A percentile compares a stretch with the other conserved stretches of the same genome.
Conservation (phyloP, 1,140 invertebrate genomes). For the Ephestia elutella region DNA sequence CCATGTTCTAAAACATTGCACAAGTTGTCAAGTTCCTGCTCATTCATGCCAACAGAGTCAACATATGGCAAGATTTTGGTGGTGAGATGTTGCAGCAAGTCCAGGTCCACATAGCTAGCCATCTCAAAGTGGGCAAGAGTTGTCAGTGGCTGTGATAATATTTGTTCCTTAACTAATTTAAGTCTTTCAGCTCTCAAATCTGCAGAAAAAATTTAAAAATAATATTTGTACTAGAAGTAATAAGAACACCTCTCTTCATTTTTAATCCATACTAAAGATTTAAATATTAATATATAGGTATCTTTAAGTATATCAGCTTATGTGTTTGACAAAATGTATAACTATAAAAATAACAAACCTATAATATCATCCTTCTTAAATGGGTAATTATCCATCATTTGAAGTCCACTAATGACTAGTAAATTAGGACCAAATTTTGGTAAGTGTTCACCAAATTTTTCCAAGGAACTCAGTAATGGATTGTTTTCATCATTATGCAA, state of each 20-base stretch:
- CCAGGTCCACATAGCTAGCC: constrained; percentile 87
- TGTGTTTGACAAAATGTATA: constrained; percentile 7
- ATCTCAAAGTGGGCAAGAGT: constrained; percentile 91
- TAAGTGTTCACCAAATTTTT: constrained; percentile 80
- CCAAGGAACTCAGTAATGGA: constrained; percentile 83
- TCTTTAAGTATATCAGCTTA: no score
- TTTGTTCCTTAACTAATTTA: constrained; percentile 80
- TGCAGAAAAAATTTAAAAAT: constrained; percentile 42
- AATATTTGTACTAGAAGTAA: no score
- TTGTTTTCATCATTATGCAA: constrained; percentile 90
- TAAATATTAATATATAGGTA: no score
- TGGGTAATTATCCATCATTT: constrained; percentile 94
- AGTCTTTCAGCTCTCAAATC: constrained; percentile 79
- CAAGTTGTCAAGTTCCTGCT: constrained; percentile 89
- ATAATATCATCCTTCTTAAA: constrained; percentile 76
- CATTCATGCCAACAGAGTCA: constrained; percentile 94
- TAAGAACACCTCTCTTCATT: no score
- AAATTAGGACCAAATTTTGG: constrained; percentile 81
- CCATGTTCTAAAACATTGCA: constrained; percentile 81
- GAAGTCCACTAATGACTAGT: constrained; percentile 87
- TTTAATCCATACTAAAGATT: no score
- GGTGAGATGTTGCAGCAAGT: constrained; percentile 80
- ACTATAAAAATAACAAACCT: constrained; percentile 27
- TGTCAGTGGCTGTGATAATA: constrained; percentile 75
- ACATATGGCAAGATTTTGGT: constrained; percentile 83